Percentiles rank a stretch among this genome's conserved stretches.
Evolutionary conservation across 2,888 invertebrate species (phyloP).

Genomic region (Heteromurus nitidus): DNA sequence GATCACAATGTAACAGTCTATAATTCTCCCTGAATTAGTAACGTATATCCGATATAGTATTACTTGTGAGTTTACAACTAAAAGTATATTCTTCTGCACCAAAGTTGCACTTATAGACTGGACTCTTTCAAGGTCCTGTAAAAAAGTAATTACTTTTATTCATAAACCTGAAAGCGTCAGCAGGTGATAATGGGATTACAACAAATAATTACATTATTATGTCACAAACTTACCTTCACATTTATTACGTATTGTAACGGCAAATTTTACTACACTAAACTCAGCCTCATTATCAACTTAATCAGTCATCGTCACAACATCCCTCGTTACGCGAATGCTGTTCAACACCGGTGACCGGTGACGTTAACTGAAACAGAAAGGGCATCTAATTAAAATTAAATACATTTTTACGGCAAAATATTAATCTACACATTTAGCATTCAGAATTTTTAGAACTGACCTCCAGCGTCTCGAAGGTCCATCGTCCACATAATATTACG

Average conservation of each 20-base stretch:
- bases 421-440: no score
- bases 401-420: no score
- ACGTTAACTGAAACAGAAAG: no score
- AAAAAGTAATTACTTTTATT: no score
- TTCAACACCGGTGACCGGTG: conserved; percentile 23
- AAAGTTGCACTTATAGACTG: conserved; percentile 51
- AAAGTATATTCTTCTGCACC: conserved; percentile 61
- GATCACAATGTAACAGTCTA: conserved; percentile 64
- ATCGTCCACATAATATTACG: no score
- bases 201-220: no score
- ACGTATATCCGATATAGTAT: conserved; percentile 15
- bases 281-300: conserved; percentile 52
- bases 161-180: no score
- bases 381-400: no score
- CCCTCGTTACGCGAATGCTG: background rate
- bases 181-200: background rate
- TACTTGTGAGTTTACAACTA: background rate
- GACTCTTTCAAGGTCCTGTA: conserved; percentile 12
- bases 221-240: background rate
- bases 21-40: conserved; percentile 57
- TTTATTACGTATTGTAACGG: background rate
- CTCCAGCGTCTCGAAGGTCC: no score
- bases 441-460: no score
- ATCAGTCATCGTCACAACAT: conserved; percentile 64
- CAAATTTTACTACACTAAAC: conserved; percentile 47